These are phyloP conservation scores for Cotesia congregata DNA, from an alignment of 2,888 invertebrate genomes.

Conservation along the genomic window DNA sequence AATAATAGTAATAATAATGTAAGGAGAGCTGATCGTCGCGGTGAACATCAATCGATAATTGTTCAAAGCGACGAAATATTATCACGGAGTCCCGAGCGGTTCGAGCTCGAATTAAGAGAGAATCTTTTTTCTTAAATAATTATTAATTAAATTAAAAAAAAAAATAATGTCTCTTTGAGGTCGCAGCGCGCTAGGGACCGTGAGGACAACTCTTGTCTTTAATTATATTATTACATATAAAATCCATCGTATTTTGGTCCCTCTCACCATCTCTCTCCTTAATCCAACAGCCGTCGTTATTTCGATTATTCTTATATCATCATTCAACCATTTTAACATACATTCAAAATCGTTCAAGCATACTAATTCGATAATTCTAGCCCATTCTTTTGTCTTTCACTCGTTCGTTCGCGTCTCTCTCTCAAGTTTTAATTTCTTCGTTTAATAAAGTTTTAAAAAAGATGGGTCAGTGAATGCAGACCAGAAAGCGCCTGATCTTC, in stretches of 20 bases:
- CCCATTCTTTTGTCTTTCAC: conserved; percentile 13
- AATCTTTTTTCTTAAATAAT: not conserved
- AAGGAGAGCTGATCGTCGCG: conserved; percentile 1
- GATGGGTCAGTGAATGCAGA: conserved; percentile 24
- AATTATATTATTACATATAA: conserved; percentile 4
- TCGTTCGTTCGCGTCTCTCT: conserved; percentile 7
- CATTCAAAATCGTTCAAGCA: conserved; percentile 37
- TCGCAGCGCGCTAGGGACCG: conserved; percentile 39
- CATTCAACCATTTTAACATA: conserved; percentile 44
- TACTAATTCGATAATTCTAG: conserved; percentile 17
- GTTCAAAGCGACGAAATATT: conserved; percentile 24
- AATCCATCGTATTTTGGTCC: conserved; percentile 5
- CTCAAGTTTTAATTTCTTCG: not conserved
- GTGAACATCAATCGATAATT: conserved; percentile 4
- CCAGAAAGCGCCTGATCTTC: conserved; percentile 10
- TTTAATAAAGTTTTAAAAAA: conserved; percentile 10
- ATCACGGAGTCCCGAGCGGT: conserved; percentile 29
- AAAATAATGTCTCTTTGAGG: conserved; percentile 25
- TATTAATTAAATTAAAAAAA: conserved; percentile 10
- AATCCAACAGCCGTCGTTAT: conserved; percentile 8
- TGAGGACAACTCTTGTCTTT: conserved; percentile 5
- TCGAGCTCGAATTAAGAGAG: conserved; percentile 30
- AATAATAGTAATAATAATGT: not conserved
- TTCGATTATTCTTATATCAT: conserved; percentile 9
- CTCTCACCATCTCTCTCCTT: conserved; percentile 18